Evolutionary conservation across 2,797 vertebrate genomes (phyloP).

Genomic region (Notolepis coatsorum): DNA sequence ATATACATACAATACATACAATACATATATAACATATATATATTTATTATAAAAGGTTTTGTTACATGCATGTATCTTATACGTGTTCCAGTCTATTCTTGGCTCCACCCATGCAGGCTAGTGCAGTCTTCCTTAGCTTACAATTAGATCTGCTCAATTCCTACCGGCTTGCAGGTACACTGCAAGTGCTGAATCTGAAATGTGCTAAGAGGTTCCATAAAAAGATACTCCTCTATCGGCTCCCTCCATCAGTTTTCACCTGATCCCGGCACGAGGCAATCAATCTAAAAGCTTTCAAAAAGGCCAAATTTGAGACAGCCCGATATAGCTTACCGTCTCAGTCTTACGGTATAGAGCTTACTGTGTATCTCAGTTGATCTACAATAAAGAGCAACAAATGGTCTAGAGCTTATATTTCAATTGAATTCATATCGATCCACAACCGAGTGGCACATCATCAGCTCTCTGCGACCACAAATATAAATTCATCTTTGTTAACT

Average conservation of each 20-base stretch:
- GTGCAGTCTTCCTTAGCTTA: neutral
- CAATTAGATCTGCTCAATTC: constrained; percentile 12
- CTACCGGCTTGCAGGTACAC: constrained; percentile 16
- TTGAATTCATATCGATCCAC: no score
- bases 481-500: no score
- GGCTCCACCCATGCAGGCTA: neutral
- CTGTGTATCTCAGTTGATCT: no score
- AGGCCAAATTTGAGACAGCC: neutral
- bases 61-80: neutral
- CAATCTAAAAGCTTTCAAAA: neutral
- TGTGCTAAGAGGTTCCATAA: constrained; percentile 19
- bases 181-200: constrained; percentile 29
- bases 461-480: no score
- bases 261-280: neutral
- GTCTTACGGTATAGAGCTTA: no score
- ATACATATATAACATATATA: no score
- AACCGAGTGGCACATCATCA: no score
- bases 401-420: no score
- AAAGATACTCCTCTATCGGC: neutral
- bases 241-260: neutral
- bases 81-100: neutral
- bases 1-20: no score
- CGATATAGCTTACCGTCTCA: neutral
- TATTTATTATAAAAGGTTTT: no score
- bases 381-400: no score